Evolutionary conservation across 37 sponge, comb jelly and placozoan genomes (phyloP), one percentile per base, ranked within the genome.

Genomic region (Theonella swinhoei): DNA sequence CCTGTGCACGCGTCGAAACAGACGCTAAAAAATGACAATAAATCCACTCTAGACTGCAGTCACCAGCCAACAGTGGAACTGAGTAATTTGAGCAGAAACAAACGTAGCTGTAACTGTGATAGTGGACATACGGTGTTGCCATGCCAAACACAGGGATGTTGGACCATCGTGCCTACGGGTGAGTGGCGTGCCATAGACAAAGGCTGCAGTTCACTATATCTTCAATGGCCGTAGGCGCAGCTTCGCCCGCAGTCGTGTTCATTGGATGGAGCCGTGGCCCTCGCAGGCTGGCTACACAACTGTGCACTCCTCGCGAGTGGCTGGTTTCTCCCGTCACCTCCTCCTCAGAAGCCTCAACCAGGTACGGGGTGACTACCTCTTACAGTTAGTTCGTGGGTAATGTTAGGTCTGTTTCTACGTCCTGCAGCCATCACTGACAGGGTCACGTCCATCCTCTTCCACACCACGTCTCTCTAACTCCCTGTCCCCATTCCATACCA

Each of bases 101-200:
- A n/a, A n/a, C n/a, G n/a, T n/a, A n/a, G n/a, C n/a, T n/a, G n/a
- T n/a, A n/a, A n/a, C n/a, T n/a, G n/a, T n/a, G n/a, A n/a, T n/a
- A n/a, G n/a, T n/a, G n/a, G n/a, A n/a, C n/a, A n/a, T n/a, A n/a
- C n/a, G n/a, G n/a, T n/a, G 14, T 47, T 14, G 31, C 62, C 65
- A 95, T 95, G 95, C 95, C 95, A 31, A 95, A 95, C 74, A 82
- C 87, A n/a, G 95, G 95, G 35, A 92, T 92, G 92, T 79, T 95
- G 30, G 91, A 91, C 69, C 95, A 95, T 78, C 22, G 59, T 14
- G 84, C 90, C 62, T 91, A 75, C 80, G 60, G 26, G 39, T 47
- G 14, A n/a, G 14, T 47, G 54, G 14, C 54, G 54, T 47, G 11
- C n/a, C n/a, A n/a, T n/a, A n/a, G n/a, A n/a, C n/a, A n/a, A n/a